Base-by-base conservation (phyloP, 2,888 invertebrate species). In the Macaria liturata region DNA sequence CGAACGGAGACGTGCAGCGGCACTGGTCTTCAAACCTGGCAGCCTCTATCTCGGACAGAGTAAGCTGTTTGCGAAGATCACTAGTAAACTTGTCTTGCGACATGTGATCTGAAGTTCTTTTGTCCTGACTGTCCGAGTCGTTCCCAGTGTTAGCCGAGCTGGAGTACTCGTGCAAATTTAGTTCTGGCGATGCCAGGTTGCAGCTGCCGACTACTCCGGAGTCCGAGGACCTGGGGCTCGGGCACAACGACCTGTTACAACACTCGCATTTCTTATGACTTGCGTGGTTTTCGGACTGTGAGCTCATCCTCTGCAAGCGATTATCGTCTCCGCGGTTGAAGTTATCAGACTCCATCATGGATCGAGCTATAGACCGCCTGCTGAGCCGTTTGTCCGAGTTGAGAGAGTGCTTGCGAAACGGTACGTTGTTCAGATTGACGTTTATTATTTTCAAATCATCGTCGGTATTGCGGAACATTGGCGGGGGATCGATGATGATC, bases 151-250 rank as follows among this genome's bases (percentile, higher is more conserved):
- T 80, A n/a, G 75, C 74, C 32, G 78, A 72, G 51, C 70, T 71
- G 3, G 76, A 68, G 62, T 81, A 83, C 53, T 88, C 88, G 49
- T 84, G 88, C 80, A 88, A 81, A 46, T 88, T 86, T n/a, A 94
- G 90, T 81, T 95, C 95, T 0, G 95, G 95, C 0, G 95, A 95
- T 4, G 95, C 94, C 61, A 96, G 90, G 56, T 95, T 94, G 75
- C 95, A 96, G 83, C 96, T 96, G 32, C 97, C 97, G 0, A 96
- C 97, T 87, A 97, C 95, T 32, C 97, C 97, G 0, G 97, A 97
- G 80, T 96, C 96, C 9, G 97, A 97, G 5, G 95, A 96, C 63
- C 95, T 91, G 0, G 95, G 95, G 81, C 95, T 96, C 43, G 94
- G 94, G 64, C 94, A 94, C 66, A 93, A 81, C 0, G 94, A 94